Conservation (phyloP, 64 coral and sea anemone genomes). For the Montipora sp. region DNA sequence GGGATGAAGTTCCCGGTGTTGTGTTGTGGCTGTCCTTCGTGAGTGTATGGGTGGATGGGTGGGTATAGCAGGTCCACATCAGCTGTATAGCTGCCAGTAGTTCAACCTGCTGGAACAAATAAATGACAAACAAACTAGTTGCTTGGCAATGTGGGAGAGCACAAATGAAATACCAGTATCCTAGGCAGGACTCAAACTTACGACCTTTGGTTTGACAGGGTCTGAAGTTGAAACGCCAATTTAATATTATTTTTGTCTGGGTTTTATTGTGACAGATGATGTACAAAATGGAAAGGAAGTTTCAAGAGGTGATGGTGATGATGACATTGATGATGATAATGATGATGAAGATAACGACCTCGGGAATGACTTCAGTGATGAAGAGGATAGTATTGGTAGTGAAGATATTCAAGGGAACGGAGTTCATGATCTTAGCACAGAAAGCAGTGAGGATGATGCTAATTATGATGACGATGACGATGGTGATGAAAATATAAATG, state of each 20-base stretch:
- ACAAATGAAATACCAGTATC: too few species aligned
- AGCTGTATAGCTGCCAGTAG: too few species aligned
- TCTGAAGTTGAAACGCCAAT: neutral
- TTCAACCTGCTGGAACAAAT: too few species aligned
- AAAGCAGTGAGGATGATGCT: neutral
- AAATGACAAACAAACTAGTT: too few species aligned
- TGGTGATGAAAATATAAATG: slow-evolving; percentile 6
- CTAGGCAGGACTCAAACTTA: too few species aligned
- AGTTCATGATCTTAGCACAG: slow-evolving; percentile 18
- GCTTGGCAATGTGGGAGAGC: too few species aligned
- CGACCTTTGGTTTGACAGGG: too few species aligned
- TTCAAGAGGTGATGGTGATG: neutral
- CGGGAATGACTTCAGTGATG: neutral
- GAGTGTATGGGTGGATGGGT: too few species aligned
- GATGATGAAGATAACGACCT: neutral
- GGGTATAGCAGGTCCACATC: too few species aligned
- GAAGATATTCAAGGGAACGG: neutral
- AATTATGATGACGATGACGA: slow-evolving; percentile 17
- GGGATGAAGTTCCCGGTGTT: too few species aligned
- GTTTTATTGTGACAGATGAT: neutral
- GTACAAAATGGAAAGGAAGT: neutral
- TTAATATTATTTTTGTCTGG: neutral
- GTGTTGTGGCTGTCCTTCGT: too few species aligned
- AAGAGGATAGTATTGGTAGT: neutral
- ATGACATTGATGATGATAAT: neutral